Evolutionary conservation across 2,113 vertebrate genomes (phyloP).

Genomic region (Malurus cyaneus): DNA sequence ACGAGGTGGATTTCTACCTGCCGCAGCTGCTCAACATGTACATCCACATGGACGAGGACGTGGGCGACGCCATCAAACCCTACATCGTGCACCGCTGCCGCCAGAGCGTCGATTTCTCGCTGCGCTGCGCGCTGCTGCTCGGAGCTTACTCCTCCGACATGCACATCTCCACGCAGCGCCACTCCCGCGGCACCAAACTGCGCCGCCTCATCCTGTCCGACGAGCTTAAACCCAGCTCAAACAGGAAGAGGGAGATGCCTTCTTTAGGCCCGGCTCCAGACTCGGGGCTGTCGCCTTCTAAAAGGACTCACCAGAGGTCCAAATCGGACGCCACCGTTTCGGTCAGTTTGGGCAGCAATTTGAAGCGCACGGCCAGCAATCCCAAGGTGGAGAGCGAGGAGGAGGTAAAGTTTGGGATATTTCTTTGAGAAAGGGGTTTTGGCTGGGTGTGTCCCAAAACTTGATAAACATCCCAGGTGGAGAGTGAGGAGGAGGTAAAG

Average conservation of each 20-base stretch:
- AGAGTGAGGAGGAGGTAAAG: no score
- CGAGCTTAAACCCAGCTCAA: constrained; percentile 83
- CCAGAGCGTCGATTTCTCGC: constrained; percentile 92
- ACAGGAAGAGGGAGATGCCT: constrained; percentile 73
- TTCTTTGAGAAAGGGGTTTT: no score
- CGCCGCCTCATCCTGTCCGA: constrained; percentile 92
- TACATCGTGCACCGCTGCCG: constrained; percentile 97
- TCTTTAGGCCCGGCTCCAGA: constrained; percentile 31
- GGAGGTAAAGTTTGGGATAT: no score
- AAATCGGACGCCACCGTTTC: constrained; percentile 93
- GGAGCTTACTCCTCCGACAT: constrained; percentile 95
- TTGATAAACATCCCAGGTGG: no score
- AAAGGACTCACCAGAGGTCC: constrained; percentile 95
- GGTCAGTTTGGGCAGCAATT: constrained; percentile 91
- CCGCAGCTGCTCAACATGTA: constrained; percentile 98
- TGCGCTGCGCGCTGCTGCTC: constrained; percentile 90
- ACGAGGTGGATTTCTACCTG: constrained; percentile 93
- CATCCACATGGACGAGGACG: constrained; percentile 97
- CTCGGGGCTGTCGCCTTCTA: constrained; percentile 86
- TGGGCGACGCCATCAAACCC: constrained; percentile 94
- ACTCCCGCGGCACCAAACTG: constrained; percentile 92
- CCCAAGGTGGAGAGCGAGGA: constrained; percentile 85
- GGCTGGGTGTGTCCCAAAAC: no score
- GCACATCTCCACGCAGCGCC: constrained; percentile 96
- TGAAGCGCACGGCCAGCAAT: constrained; percentile 96